Evolutionary conservation across 2,888 invertebrate genomes (phyloP).

Genomic region (Orthonevra nobilis): DNA sequence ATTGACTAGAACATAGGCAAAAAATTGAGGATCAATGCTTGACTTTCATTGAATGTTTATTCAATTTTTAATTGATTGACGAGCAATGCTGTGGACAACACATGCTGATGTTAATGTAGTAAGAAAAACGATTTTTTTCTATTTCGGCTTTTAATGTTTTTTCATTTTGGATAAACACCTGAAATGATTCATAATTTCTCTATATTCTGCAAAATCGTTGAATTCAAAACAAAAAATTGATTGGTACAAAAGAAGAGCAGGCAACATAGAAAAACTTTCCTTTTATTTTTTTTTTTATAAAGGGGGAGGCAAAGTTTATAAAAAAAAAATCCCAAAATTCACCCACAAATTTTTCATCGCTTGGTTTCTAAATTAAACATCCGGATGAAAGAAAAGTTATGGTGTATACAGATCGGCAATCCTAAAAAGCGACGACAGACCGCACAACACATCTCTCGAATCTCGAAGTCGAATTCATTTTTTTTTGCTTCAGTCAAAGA

Average conservation of each 20-base stretch:
- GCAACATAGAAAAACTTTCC: conserved; percentile 4
- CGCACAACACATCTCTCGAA: not conserved
- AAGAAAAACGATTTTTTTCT: not conserved
- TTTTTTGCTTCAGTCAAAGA: conserved; percentile 19
- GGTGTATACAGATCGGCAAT: conserved; percentile 29
- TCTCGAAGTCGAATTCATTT: not conserved
- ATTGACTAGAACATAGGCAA: not conserved
- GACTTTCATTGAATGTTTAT: not conserved
- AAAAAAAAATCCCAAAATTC: no score
- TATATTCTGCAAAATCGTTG: conserved; percentile 1
- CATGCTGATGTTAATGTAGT: conserved; percentile 6
- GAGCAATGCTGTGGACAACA: conserved; percentile 8
- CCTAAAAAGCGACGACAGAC: conserved; percentile 25
- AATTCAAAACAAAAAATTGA: conserved; percentile 4
- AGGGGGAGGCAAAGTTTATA: conserved; percentile 18
- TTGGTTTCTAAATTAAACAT: conserved; percentile 42
- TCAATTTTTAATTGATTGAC: conserved; percentile 16
- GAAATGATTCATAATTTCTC: conserved; percentile 18
- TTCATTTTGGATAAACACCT: conserved; percentile 7
- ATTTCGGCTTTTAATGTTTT: no score
- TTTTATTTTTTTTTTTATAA: not conserved
- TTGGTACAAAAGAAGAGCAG: not conserved
- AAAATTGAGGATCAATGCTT: no score
- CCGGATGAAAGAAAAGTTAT: conserved; percentile 30
- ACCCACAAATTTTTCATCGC: conserved; percentile 32